These are phyloP conservation scores for Phoebastria nigripes DNA, from an alignment of 2,797 vertebrate species.

Conservation along the genomic window DNA sequence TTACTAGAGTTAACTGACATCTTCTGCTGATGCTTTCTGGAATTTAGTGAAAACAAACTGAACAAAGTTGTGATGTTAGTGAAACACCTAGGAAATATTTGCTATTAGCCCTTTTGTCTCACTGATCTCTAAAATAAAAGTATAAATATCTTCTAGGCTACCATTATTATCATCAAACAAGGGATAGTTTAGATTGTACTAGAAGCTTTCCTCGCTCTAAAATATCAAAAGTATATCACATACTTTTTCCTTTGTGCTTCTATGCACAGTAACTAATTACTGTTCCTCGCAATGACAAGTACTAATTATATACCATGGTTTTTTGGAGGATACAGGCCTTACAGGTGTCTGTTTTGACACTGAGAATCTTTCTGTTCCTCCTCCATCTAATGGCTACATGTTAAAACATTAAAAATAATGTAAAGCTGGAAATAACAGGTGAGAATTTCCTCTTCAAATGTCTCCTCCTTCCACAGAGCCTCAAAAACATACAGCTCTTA, in stretches of 20 bases:
- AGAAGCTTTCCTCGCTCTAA: not conserved
- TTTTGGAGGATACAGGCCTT: not conserved
- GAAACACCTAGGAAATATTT: not conserved
- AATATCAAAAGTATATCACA: not conserved
- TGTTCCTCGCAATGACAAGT: not conserved
- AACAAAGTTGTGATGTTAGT: not conserved
- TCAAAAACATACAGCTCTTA: not conserved
- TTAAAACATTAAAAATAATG: not conserved
- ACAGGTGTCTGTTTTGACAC: not conserved
- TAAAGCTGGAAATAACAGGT: not conserved
- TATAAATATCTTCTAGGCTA: not conserved
- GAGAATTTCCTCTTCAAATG: not conserved
- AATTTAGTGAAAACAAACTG: not conserved
- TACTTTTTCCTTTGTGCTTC: not conserved
- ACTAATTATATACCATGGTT: not conserved
- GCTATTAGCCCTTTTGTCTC: not conserved
- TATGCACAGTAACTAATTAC: not conserved
- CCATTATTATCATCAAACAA: not conserved
- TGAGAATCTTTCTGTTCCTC: not conserved
- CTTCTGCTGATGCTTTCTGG: not conserved
- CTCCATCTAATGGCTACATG: not conserved
- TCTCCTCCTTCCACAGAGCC: not conserved
- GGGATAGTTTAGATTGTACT: not conserved
- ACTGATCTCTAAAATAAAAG: not conserved
- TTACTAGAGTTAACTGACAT: not conserved